Conservation (phyloP, 1,140 invertebrate genomes). For the Lepidurus packardi region DNA sequence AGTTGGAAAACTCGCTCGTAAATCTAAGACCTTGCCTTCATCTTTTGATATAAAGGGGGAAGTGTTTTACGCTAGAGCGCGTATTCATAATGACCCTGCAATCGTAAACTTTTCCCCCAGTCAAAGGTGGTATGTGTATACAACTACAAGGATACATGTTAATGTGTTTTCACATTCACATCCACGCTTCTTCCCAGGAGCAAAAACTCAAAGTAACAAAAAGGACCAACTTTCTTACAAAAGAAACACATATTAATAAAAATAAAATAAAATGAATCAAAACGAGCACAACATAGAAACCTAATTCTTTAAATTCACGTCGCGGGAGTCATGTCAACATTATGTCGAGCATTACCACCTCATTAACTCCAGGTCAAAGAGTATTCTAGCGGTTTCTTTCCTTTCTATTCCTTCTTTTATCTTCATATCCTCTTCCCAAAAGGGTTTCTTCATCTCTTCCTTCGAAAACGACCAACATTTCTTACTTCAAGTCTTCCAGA, state of each 20-base stretch:
- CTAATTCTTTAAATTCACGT: not conserved
- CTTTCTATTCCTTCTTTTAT: not conserved
- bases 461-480: not conserved
- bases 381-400: not conserved
- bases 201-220: too few relatives aligned
- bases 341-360: conserved; percentile 10
- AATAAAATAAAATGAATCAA: not conserved
- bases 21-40: not conserved
- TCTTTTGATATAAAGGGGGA: not conserved
- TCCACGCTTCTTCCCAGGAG: conserved; percentile 4
- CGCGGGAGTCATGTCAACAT: not conserved
- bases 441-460: not conserved
- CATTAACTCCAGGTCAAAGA: not conserved
- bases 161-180: not conserved
- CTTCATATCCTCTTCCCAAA: not conserved
- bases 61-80: not conserved
- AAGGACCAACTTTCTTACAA: not conserved
- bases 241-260: not conserved
- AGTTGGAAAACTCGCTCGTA: not conserved
- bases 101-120: not conserved
- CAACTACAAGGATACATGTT: not conserved
- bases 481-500: too few relatives aligned
- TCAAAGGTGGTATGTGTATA: not conserved
- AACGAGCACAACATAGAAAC: not conserved
- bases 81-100: not conserved